These are phyloP conservation scores for Orchesella cincta DNA, from an alignment of 1,140 invertebrate species.

Conservation along the genomic window DNA sequence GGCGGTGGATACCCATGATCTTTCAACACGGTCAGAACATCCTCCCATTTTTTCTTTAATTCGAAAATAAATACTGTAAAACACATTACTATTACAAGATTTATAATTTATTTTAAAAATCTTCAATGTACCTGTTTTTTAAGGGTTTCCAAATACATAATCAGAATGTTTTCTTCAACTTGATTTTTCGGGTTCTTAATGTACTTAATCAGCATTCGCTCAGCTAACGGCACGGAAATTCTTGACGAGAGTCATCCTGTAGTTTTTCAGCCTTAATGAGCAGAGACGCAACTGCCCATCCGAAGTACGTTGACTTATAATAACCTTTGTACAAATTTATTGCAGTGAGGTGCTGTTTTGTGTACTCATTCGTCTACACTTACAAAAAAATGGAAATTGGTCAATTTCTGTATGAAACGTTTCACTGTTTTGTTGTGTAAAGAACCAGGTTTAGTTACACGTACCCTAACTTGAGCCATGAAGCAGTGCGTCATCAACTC, in stretches of 20 bases:
- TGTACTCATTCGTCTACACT: constrained; percentile 67
- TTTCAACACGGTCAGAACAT: not conserved
- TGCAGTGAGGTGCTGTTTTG: constrained; percentile 86
- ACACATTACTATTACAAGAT: not conserved
- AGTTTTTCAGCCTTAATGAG: constrained; percentile 66
- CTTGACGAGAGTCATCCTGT: too few relatives aligned
- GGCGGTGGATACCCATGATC: not conserved
- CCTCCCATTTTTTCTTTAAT: not conserved
- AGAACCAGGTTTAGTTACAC: too few relatives aligned
- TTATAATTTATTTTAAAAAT: not conserved
- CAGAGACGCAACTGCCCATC: constrained; percentile 96
- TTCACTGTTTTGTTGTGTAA: too few relatives aligned
- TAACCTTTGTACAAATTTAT: constrained; percentile 85
- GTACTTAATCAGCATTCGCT: not conserved
- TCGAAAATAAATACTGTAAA: not conserved
- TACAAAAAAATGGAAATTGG: not conserved
- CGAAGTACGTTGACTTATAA: constrained; percentile 95
- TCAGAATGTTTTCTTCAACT: not conserved
- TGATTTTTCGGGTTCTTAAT: not conserved
- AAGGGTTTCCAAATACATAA: not conserved
- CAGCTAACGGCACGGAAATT: not conserved
- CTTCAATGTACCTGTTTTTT: not conserved
- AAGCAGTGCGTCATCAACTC: constrained; percentile 91
- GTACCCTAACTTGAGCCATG: constrained; percentile 89
- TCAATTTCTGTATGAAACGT: too few relatives aligned